Conservation (phyloP, 2,113 vertebrate species). For the Xenus cinereus region DNA sequence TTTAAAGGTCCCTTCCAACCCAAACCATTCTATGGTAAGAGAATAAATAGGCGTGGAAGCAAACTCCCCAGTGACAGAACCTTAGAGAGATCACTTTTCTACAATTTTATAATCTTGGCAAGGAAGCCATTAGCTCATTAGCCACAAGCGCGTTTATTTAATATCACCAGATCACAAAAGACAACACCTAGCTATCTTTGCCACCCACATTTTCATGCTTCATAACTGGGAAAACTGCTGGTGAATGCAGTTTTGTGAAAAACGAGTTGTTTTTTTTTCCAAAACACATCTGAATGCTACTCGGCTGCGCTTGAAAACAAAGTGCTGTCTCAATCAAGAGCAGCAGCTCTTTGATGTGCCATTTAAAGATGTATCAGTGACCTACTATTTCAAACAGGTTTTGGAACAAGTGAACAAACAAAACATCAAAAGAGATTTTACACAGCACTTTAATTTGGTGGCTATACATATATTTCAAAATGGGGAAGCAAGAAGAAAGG, state of each 20-base stretch:
- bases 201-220: conserved; percentile 7
- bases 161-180: background rate
- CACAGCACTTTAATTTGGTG: conserved; percentile 42
- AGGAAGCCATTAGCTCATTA: background rate
- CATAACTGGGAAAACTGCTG: conserved; percentile 19
- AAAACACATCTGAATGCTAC: conserved; percentile 3
- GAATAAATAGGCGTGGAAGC: background rate
- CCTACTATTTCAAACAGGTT: conserved; percentile 67
- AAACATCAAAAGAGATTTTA: conserved; percentile 59
- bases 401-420: conserved; percentile 59
- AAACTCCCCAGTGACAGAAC: background rate
- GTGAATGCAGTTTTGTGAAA: conserved; percentile 31
- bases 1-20: background rate
- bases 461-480: conserved; percentile 13
- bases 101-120: background rate
- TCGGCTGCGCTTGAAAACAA: conserved; percentile 34
- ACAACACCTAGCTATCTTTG: conserved; percentile 29
- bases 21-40: background rate
- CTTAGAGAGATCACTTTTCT: background rate
- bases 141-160: background rate
- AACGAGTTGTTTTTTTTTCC: background rate
- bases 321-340: conserved; percentile 51
- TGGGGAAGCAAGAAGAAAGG: background rate
- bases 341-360: conserved; percentile 29
- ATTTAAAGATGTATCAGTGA: conserved; percentile 58